These are phyloP conservation scores for Scomber japonicus DNA, from an alignment of 2,113 vertebrate genomes.

Conservation along the genomic window DNA sequence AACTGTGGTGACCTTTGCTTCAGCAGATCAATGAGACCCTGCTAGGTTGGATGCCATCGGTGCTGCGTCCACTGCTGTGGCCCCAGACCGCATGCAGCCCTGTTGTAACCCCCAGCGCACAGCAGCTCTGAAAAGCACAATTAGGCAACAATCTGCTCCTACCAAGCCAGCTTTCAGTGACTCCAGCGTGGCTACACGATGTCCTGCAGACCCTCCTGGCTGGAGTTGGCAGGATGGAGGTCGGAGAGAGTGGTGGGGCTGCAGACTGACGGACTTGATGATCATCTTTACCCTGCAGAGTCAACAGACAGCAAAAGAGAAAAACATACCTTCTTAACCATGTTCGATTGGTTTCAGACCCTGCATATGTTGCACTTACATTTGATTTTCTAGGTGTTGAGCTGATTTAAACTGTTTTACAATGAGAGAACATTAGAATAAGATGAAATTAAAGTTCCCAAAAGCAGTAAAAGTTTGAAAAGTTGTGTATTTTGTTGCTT, in stretches of 20 bases:
- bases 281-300: slow-evolving; percentile 16
- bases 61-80: slow-evolving; percentile 55
- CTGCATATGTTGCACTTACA: slow-evolving; percentile 12
- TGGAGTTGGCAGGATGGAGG: slow-evolving; percentile 70
- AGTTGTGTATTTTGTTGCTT: not conserved
- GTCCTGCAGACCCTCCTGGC: slow-evolving; percentile 90
- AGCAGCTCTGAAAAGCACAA: slow-evolving; percentile 92
- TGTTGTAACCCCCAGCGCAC: slow-evolving; percentile 67
- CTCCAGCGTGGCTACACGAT: slow-evolving; percentile 91
- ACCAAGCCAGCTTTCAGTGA: slow-evolving; percentile 89
- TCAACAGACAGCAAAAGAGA: slow-evolving; percentile 1
- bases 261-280: slow-evolving; percentile 24
- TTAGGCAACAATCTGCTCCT: slow-evolving; percentile 94
- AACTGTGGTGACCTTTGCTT: slow-evolving; percentile 73
- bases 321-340: not conserved
- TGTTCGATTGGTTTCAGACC: not conserved
- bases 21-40: slow-evolving; percentile 67
- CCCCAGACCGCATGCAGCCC: slow-evolving; percentile 65
- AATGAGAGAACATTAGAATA: not conserved
- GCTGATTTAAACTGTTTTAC: not conserved
- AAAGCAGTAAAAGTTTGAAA: not conserved
- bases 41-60: slow-evolving; percentile 69
- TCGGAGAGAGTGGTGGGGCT: slow-evolving; percentile 34
- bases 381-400: not conserved
- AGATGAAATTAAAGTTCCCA: not conserved